phyloP scores from a whole-genome alignment of 2,888 invertebrate genomes.

The Eugnorisma glareosa region DNA sequence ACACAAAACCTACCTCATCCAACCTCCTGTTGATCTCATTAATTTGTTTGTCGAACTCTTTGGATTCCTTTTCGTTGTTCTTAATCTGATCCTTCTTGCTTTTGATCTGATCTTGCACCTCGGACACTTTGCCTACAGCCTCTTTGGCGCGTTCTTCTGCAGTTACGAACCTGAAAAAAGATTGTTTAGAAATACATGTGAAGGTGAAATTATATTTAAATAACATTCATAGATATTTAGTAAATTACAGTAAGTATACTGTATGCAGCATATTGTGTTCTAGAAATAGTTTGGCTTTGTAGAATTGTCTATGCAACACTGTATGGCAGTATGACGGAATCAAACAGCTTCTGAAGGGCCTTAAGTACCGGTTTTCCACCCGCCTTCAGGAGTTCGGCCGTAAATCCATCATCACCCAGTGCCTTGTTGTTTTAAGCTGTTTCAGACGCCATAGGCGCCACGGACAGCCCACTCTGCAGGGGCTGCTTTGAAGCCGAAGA shows the following conservation, averaged over 20 bases:
- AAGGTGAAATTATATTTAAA: background rate
- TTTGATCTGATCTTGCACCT: conserved; percentile 91
- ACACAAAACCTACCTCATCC: conserved; percentile 90
- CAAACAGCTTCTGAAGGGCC: too few species aligned
- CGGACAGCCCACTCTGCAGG: too few species aligned
- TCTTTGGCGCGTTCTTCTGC: conserved; percentile 88
- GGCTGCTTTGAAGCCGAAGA: too few species aligned
- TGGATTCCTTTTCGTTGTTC: conserved; percentile 88
- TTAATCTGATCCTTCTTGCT: conserved; percentile 89
- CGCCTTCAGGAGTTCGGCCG: too few species aligned
- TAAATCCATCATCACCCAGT: too few species aligned
- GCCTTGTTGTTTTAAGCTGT: too few species aligned
- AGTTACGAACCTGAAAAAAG: conserved; percentile 84
- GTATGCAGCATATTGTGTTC: background rate
- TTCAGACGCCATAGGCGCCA: too few species aligned
- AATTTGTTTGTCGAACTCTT: conserved; percentile 90
- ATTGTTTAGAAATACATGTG: background rate
- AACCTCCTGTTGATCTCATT: conserved; percentile 91
- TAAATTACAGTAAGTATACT: too few species aligned
- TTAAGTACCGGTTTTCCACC: too few species aligned
- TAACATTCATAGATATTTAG: background rate
- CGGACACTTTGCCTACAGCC: conserved; percentile 88
- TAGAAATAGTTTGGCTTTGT: background rate
- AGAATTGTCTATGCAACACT: background rate
- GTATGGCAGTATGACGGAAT: too few species aligned